These are phyloP conservation scores for Halcyon chelicuti DNA, from an alignment of 2,797 vertebrate genomes.

Conservation along the genomic window DNA sequence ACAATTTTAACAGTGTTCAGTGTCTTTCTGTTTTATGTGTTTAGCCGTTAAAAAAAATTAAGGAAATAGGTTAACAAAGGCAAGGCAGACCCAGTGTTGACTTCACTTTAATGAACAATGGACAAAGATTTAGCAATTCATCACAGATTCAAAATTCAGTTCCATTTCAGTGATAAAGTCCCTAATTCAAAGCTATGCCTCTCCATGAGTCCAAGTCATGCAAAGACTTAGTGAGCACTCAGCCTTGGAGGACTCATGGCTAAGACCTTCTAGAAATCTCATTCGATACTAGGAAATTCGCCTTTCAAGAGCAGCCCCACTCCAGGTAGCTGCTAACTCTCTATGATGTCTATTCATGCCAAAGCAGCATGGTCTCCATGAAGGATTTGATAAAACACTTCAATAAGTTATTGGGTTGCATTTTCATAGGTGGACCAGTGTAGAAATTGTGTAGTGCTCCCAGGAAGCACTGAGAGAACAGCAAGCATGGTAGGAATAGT, in stretches of 20 bases:
- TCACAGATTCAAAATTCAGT: background rate
- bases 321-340: background rate
- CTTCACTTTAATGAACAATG: background rate
- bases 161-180: background rate
- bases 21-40: background rate
- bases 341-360: background rate
- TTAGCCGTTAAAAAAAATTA: background rate
- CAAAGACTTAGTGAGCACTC: background rate
- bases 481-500: background rate
- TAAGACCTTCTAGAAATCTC: background rate
- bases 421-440: background rate
- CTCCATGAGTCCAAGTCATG: background rate
- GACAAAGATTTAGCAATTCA: background rate
- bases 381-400: background rate
- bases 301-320: background rate
- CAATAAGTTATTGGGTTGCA: rapidly evolving
- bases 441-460: background rate
- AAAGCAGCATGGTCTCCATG: background rate
- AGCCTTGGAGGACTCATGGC: background rate
- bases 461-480: background rate
- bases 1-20: background rate
- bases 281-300: background rate
- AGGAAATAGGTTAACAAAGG: background rate
- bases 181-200: background rate
- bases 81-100: background rate